Evolutionary conservation across 2,888 invertebrate genomes (phyloP), one percentile per base, ranked within the genome.

Genomic region (Melipona beecheii): DNA sequence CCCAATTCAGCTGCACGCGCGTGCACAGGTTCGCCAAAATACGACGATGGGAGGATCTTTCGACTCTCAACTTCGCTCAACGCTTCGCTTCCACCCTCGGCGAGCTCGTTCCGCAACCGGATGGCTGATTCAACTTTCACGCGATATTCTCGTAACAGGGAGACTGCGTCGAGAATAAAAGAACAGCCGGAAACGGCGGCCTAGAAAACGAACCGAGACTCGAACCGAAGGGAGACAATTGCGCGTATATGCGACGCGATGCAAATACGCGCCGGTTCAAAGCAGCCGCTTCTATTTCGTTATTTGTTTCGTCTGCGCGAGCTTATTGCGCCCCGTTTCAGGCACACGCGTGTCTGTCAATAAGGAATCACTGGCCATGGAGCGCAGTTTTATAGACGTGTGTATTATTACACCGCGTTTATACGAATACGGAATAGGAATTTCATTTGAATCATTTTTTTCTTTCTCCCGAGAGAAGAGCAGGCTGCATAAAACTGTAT

Each of bases 61-160:
- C 73, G 52, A 62, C 76, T 76, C 72, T 72, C 52, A 27, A 54
- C 73, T 76, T 72, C 24, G 50, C 52, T 52, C 36, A 17, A 36
- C 36, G 58, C 75, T 49, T 27, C 58, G 6, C 58, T 50, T 58
- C 36, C n/a, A 50, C 31, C n/a, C 36, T 54, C 70, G n/a, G 49
- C 36, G 19, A n/a, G 49, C 27, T 72, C 43, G 72, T 76, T 72
- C 24, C 52, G 62, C 52, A 52, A 36, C 24, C 62, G 27, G 72
- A 9, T 62, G 60, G n/a, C n/a, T 27, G 27, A 50, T 73, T 50
- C 72, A 72, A 72, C 72, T 76, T 76, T 49, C 19, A 19, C 60
- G 52, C 52, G 13, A 36, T 52, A 76, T 43, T 62, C n/a, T 27
- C 27, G 21, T 62, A 36, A 72, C 62, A 43, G 52, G 3, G 36